These are phyloP conservation scores for Lepus europaeus DNA, from an alignment of 2,113 vertebrate genomes.

Conservation along the genomic window DNA sequence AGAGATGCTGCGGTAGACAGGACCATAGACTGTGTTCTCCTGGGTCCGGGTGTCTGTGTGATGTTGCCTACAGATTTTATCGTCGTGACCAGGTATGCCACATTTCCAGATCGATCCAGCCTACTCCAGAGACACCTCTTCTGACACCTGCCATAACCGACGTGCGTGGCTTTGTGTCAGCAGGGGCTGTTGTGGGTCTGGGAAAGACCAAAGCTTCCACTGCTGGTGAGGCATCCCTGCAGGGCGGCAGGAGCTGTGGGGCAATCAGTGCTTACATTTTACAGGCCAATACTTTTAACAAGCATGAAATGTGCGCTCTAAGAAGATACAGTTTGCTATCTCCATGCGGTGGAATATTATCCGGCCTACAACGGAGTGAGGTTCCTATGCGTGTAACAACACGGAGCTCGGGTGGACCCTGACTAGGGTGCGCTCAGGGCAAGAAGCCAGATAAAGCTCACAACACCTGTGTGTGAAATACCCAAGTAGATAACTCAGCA, in stretches of 20 bases:
- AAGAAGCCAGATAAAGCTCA: background rate
- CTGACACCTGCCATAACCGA: no score
- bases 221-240: no score
- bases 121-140: no score
- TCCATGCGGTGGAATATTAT: background rate
- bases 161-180: background rate
- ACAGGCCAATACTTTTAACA: background rate
- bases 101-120: background rate
- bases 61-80: background rate
- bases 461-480: no score
- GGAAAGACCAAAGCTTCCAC: background rate
- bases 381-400: background rate
- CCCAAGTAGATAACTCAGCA: background rate
- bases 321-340: no score
- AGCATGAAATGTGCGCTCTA: no score
- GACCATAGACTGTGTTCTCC: no score
- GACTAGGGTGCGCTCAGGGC: background rate
- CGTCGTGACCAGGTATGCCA: fast-evolving
- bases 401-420: background rate
- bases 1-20: background rate
- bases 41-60: background rate
- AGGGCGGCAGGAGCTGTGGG: background rate
- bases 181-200: background rate
- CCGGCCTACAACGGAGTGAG: background rate
- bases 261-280: background rate